phyloP scores from a whole-genome alignment of 2,113 vertebrate genomes.

The Tylochromis polylepis region DNA sequence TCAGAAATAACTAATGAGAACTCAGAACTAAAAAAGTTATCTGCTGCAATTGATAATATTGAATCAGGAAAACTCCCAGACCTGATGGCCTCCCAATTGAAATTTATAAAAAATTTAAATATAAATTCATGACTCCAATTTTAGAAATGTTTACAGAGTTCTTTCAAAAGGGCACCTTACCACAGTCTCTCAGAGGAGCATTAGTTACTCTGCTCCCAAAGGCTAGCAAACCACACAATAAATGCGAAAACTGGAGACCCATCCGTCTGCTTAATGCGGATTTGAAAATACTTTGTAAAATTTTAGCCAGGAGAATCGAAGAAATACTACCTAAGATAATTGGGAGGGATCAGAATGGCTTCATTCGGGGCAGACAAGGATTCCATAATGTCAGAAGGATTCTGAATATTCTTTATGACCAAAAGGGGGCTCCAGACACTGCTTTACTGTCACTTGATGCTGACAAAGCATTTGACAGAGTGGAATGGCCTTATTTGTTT shows the following conservation, averaged over 20 bases:
- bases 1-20: too few relatives aligned
- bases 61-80: too few relatives aligned
- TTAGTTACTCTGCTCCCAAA: background rate
- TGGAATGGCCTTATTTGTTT: too few relatives aligned
- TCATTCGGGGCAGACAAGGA: background rate
- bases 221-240: background rate
- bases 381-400: background rate
- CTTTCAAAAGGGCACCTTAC: background rate
- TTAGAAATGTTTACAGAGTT: background rate
- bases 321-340: accelerated
- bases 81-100: too few relatives aligned
- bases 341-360: accelerated
- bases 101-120: too few relatives aligned
- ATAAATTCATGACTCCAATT: background rate
- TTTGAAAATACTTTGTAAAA: background rate
- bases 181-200: background rate
- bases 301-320: background rate
- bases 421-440: accelerated
- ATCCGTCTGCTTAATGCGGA: background rate
- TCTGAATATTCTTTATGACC: background rate
- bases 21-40: too few relatives aligned
- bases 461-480: accelerated
- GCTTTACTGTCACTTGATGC: accelerated
- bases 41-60: too few relatives aligned
- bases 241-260: too few relatives aligned